Conservation (phyloP, 2,113 vertebrate species). For the Anoura caudifer region DNA sequence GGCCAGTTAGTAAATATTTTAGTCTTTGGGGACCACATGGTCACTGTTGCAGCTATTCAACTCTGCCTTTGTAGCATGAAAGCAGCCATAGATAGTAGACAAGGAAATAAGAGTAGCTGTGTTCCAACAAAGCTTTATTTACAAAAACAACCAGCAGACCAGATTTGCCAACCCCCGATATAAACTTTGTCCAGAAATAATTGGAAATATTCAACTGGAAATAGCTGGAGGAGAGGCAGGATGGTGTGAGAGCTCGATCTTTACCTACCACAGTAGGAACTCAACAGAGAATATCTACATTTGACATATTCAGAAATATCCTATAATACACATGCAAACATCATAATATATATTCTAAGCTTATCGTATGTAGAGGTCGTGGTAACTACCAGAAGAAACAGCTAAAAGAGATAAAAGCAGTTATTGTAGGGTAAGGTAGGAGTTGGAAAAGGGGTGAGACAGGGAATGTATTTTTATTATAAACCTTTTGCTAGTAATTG, state of each 20-base stretch:
- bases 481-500: background rate
- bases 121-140: constrained; percentile 42
- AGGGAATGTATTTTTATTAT: background rate
- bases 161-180: background rate
- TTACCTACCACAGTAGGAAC: background rate
- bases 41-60: background rate
- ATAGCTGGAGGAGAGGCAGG: background rate
- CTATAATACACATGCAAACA: background rate
- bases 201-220: background rate
- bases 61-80: background rate
- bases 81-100: background rate
- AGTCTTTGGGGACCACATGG: background rate
- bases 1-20: background rate
- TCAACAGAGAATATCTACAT: background rate
- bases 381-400: background rate
- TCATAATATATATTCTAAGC: background rate
- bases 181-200: background rate
- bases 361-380: background rate
- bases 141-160: background rate
- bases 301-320: background rate
- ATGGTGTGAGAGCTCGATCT: background rate
- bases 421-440: background rate
- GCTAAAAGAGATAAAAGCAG: background rate
- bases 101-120: background rate
- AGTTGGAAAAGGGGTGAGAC: background rate